A percentile compares a stretch with the other conserved stretches of the same genome.
Conservation (phyloP, 2,888 invertebrate species). For the Mimumesa dahlbomi region DNA sequence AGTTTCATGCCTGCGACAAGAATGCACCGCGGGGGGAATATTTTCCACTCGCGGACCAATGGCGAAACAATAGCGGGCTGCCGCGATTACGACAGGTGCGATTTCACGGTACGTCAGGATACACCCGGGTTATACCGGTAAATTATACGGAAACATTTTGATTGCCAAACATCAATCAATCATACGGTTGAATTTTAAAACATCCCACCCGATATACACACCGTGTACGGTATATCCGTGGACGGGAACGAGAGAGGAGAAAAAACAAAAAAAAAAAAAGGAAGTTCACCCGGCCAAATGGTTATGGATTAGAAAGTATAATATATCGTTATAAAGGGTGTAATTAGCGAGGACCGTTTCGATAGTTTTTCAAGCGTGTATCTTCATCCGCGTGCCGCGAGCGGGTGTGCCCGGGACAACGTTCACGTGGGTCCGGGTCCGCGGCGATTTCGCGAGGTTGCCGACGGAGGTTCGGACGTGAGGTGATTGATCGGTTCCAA, state of each 20-base stretch:
- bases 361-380: slow-evolving; percentile 38
- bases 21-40: too few species aligned
- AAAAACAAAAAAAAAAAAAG: too few species aligned
- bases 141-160: too few species aligned
- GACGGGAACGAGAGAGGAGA: too few species aligned
- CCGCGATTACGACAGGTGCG: too few species aligned
- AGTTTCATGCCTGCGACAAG: slow-evolving; percentile 1
- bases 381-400: slow-evolving; percentile 50
- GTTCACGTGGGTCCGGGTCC: slow-evolving; percentile 64
- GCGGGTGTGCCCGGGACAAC: slow-evolving; percentile 58
- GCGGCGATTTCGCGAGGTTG: slow-evolving; percentile 56
- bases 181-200: too few species aligned
- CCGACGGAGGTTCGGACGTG: slow-evolving; percentile 65
- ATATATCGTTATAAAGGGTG: slow-evolving; percentile 28
- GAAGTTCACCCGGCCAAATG: neutral
- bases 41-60: neutral
- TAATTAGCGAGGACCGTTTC: slow-evolving; percentile 52
- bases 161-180: too few species aligned
- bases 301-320: neutral
- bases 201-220: too few species aligned
- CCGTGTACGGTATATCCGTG: too few species aligned
- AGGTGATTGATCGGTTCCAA: slow-evolving; percentile 79
- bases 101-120: too few species aligned
- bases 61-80: too few species aligned
- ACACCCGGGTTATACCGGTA: too few species aligned